Conservation (phyloP, 2,888 invertebrate genomes). For the Xanthorhoe designata region DNA sequence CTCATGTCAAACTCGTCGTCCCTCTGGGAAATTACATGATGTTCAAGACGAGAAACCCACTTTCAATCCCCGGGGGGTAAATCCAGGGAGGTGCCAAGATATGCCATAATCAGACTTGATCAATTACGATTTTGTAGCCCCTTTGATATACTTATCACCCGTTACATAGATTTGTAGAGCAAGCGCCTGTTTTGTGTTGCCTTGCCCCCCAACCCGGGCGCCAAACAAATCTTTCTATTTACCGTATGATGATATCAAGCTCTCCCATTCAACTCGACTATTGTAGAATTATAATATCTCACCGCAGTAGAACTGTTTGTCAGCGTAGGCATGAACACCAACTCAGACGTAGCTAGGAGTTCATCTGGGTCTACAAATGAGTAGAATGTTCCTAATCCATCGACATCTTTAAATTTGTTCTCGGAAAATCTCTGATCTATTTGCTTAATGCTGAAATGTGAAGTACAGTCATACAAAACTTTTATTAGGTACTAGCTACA, state of each 20-base stretch:
- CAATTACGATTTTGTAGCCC: too few relatives aligned
- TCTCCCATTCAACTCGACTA: neutral
- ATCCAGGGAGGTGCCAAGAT: too few relatives aligned
- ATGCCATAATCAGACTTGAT: too few relatives aligned
- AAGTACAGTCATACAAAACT: neutral
- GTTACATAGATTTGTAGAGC: too few relatives aligned
- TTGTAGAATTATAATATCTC: slow-evolving; percentile 9
- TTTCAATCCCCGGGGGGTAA: too few relatives aligned
- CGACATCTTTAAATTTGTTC: slow-evolving; percentile 29
- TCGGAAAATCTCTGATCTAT: slow-evolving; percentile 40
- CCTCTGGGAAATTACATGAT: slow-evolving; percentile 47
- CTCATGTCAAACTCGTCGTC: slow-evolving; percentile 55
- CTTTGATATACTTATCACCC: too few relatives aligned
- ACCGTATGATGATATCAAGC: too few relatives aligned
- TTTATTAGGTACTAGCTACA: neutral
- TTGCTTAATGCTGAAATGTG: slow-evolving; percentile 44
- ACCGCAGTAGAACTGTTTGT: slow-evolving; percentile 34
- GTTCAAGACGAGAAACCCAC: too few relatives aligned
- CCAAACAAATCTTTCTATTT: too few relatives aligned
- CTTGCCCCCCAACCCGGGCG: too few relatives aligned
- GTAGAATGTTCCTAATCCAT: slow-evolving; percentile 53
- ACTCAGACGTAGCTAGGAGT: slow-evolving; percentile 51
- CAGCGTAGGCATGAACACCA: slow-evolving; percentile 43
- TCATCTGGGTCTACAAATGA: slow-evolving; percentile 55
- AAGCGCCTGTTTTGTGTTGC: too few relatives aligned